Percentiles rank a stretch among this genome's conserved stretches.
phyloP scores from a whole-genome alignment of 2,888 invertebrate species.

The Heliconius ismenius region DNA sequence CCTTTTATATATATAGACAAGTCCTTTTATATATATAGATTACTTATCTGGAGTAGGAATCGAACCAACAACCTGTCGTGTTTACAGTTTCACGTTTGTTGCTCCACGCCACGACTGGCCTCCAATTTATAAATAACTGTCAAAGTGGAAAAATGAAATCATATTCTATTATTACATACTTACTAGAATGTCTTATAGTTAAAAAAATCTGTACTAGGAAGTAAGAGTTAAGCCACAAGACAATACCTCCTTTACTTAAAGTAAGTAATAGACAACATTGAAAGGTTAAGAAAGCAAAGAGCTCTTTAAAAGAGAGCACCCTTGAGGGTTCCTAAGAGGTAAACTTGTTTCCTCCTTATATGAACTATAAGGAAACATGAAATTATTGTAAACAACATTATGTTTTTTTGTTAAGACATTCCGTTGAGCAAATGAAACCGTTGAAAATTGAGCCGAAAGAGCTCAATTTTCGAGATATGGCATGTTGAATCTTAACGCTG shows the following conservation, averaged over 20 bases:
- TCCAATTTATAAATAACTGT: neutral
- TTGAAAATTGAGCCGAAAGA: no score
- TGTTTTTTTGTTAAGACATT: neutral
- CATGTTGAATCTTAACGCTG: no score
- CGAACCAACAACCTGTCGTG: no score
- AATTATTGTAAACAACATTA: neutral
- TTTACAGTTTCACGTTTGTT: no score
- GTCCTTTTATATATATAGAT: no score
- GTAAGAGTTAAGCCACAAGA: constrained; percentile 32
- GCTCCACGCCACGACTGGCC: no score
- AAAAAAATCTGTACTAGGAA: neutral
- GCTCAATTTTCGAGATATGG: no score
- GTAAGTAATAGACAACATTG: constrained; percentile 39
- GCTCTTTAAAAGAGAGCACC: constrained; percentile 40
- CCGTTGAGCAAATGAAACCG: no score
- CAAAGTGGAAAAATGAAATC: neutral
- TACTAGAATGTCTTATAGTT: neutral
- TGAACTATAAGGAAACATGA: constrained; percentile 1
- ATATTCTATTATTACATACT: no score
- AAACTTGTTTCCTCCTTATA: constrained; percentile 16
- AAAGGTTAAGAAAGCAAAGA: constrained; percentile 45
- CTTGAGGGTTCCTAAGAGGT: constrained; percentile 28
- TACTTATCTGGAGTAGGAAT: no score
- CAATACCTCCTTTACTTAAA: constrained; percentile 36
- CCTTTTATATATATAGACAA: no score